phyloP scores from a whole-genome alignment of 2,113 vertebrate species.

The Bos indicus region DNA sequence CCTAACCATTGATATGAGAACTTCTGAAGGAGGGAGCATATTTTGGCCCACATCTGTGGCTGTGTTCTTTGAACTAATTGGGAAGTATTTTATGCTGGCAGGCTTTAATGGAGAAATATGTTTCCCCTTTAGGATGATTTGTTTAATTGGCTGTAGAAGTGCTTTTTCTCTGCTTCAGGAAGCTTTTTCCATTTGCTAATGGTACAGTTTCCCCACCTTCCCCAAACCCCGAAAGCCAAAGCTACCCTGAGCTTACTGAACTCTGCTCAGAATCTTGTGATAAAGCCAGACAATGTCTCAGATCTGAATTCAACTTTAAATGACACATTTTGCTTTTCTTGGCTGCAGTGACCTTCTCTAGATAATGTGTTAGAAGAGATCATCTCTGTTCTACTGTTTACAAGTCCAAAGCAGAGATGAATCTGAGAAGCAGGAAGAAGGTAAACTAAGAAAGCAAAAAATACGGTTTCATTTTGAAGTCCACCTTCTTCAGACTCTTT shows the following conservation, averaged over 20 bases:
- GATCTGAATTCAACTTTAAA: not conserved
- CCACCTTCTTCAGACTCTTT: not conserved
- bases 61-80: conserved; percentile 68
- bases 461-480: not conserved
- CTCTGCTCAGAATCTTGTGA: not conserved
- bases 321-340: not conserved
- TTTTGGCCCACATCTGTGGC: conserved; percentile 48
- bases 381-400: not conserved
- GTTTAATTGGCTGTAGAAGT: conserved; percentile 68
- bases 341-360: not conserved
- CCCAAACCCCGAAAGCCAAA: not conserved
- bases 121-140: conserved; percentile 68
- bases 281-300: not conserved
- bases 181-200: conserved; percentile 49
- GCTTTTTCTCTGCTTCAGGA: conserved; percentile 54
- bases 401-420: not conserved
- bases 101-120: conserved; percentile 68
- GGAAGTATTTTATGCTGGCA: conserved; percentile 60
- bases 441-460: not conserved
- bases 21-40: conserved; percentile 29
- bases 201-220: not conserved
- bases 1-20: conserved; percentile 31
- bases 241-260: not conserved
- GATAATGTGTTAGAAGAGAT: not conserved
- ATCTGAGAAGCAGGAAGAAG: rapidly evolving